Base-by-base conservation (phyloP, 2,888 invertebrate genomes). In the Dolichopus griseipennis region DNA sequence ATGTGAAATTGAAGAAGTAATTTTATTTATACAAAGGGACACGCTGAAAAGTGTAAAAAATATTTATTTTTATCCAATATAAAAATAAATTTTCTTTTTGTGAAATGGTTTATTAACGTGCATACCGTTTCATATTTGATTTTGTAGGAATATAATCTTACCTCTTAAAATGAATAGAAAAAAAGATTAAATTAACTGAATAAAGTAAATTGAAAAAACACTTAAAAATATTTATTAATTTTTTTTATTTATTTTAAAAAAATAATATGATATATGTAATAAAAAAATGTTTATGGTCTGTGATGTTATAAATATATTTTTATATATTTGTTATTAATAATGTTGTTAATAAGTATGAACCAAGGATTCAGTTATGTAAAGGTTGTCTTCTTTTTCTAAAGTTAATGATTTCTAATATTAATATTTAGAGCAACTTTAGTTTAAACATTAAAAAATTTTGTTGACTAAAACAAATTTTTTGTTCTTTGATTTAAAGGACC, bases 251-350 rank as follows among this genome's bases (percentile, higher is more conserved):
- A 70, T 68, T 71, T 70, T 71, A 67, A 62, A 68, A 61, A 65
- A 69, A 69, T 65, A 66, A 68, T 63, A 65, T 43, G n/a, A 69
- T 69, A 64, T 61, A 65, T 62, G 68, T 69, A 67, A 61, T 68
- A 72, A 72, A 68, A 73, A 74, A 74, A 72, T 72, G 73, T 73
- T 73, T 74, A 70, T 73, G 73, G 73, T 75, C 75, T 75, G 75
- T 75, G 75, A 75, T 75, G 74, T 73, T 75, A 75, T 74, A 73
- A 74, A 74, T 74, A 74, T 75, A 75, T 74, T 75, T 75, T 75
- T 75, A 73, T 75, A 75, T 75, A 75, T 74, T 74, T 75, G 75
- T 75, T 75, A 72, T 72, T 71, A 73, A 74, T 73, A 73, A 73
- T 73, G 73, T 74, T 74, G 74, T 74, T 74, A 74, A 73, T 67